Evolutionary conservation across 2,888 invertebrate species (phyloP).

Genomic region (Drosophila anomelani): DNA sequence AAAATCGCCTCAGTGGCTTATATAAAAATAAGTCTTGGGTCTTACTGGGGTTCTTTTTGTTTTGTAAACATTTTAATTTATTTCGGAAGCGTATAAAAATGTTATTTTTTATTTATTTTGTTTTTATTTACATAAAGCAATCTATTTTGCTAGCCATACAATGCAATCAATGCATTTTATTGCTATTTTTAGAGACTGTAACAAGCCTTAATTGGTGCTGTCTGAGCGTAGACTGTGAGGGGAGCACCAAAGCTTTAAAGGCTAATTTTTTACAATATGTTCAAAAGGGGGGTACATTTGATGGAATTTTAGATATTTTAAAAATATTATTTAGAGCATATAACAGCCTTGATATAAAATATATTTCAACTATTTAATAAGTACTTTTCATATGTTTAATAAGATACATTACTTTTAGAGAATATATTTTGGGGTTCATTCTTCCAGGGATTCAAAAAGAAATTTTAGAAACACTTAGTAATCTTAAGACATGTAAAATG

Average conservation of each 20-base stretch:
- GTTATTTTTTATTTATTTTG: background rate
- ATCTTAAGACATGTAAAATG: too few species aligned
- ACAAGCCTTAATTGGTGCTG: conserved; percentile 40
- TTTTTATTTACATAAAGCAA: background rate
- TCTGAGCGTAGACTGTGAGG: conserved; percentile 6
- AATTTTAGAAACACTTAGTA: too few species aligned
- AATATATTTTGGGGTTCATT: too few species aligned
- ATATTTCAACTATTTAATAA: too few species aligned
- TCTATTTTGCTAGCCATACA: conserved; percentile 5
- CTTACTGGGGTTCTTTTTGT: background rate
- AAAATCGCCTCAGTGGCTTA: conserved; percentile 32
- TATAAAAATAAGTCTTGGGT: conserved; percentile 25
- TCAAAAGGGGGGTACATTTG: background rate
- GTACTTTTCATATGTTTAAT: too few species aligned
- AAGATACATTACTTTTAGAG: too few species aligned
- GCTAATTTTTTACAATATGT: background rate
- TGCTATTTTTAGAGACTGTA: conserved; percentile 31
- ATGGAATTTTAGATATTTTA: background rate
- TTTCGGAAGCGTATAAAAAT: background rate
- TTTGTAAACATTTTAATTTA: conserved; percentile 11
- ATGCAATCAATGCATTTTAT: conserved; percentile 34
- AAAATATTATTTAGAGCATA: background rate
- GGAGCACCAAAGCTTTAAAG: background rate
- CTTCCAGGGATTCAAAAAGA: too few species aligned
- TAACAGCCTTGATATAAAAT: background rate